Percentiles rank a stretch among this genome's conserved stretches.
phyloP scores from a whole-genome alignment of 2,113 vertebrate genomes.

The Gasterosteus aculeatus region DNA sequence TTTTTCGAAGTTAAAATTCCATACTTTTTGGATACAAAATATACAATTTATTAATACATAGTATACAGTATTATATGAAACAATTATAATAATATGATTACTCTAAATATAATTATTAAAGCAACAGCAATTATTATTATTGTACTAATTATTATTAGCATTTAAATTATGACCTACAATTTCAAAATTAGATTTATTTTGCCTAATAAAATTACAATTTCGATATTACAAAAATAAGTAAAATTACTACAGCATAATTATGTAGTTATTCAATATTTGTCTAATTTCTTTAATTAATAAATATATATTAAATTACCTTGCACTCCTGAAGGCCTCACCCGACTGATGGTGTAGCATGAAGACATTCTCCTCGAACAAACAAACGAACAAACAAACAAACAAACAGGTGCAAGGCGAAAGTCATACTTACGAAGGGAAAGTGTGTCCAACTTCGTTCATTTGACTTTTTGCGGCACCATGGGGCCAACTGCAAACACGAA shows the following conservation, averaged over 20 bases:
- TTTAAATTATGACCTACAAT: no score
- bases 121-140: not conserved
- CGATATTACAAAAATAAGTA: not conserved
- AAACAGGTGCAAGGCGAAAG: slow-evolving; percentile 61
- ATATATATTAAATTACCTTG: slow-evolving; percentile 27
- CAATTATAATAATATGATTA: not conserved
- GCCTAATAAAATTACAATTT: not conserved
- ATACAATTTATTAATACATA: not conserved
- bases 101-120: not conserved
- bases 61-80: not conserved
- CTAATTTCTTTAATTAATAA: not conserved
- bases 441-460: slow-evolving; percentile 40
- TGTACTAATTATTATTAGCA: no score
- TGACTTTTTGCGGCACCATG: slow-evolving; percentile 18
- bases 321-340: slow-evolving; percentile 4
- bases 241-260: not conserved
- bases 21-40: not conserved
- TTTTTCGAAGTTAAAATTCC: not conserved
- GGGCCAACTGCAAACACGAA: slow-evolving; percentile 20
- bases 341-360: not conserved
- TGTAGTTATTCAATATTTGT: not conserved
- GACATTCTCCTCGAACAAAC: slow-evolving; percentile 7
- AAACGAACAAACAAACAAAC: slow-evolving; percentile 59
- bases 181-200: no score
- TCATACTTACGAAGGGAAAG: slow-evolving; percentile 19